Evolutionary conservation across 2,888 invertebrate genomes (phyloP).

Genomic region (Cloeon dipterum): DNA sequence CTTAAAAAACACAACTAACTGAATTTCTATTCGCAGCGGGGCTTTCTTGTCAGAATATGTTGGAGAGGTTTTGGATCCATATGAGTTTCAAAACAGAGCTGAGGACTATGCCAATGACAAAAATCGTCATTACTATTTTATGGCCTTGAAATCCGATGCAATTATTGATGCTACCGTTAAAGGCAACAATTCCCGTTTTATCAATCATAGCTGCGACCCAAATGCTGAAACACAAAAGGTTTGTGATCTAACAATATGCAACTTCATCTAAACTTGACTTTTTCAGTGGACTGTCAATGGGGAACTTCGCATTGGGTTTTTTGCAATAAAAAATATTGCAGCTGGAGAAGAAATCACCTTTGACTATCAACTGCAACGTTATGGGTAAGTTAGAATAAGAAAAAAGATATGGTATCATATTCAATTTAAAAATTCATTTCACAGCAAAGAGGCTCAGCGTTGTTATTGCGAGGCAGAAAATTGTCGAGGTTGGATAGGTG

Average conservation of each 20-base stretch:
- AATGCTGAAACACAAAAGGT: constrained; percentile 95
- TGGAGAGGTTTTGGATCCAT: constrained; percentile 83
- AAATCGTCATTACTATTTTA: constrained; percentile 88
- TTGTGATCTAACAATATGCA: constrained; percentile 1
- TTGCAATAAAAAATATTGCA: constrained; percentile 59
- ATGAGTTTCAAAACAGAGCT: constrained; percentile 71
- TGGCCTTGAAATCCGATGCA: constrained; percentile 82
- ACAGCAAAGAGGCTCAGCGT: constrained; percentile 87
- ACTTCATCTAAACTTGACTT: constrained; percentile 3
- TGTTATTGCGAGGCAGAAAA: constrained; percentile 78
- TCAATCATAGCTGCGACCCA: constrained; percentile 97
- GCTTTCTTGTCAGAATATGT: constrained; percentile 96
- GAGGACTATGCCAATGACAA: constrained; percentile 75
- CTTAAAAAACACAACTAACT: constrained; percentile 1
- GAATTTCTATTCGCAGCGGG: constrained; percentile 32
- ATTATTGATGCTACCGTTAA: constrained; percentile 91
- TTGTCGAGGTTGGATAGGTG: constrained; percentile 92
- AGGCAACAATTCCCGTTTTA: constrained; percentile 91
- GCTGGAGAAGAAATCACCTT: constrained; percentile 93
- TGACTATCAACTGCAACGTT: constrained; percentile 94
- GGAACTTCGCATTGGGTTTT: constrained; percentile 88
- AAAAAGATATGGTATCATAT: too few relatives aligned
- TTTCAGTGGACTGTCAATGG: constrained; percentile 68
- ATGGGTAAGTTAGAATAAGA: constrained; percentile 59
- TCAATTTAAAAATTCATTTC: too few relatives aligned